Evolutionary conservation across 2,113 vertebrate species (phyloP), one percentile per base, ranked within the genome.

Genomic region (Bujurquina vittata): DNA sequence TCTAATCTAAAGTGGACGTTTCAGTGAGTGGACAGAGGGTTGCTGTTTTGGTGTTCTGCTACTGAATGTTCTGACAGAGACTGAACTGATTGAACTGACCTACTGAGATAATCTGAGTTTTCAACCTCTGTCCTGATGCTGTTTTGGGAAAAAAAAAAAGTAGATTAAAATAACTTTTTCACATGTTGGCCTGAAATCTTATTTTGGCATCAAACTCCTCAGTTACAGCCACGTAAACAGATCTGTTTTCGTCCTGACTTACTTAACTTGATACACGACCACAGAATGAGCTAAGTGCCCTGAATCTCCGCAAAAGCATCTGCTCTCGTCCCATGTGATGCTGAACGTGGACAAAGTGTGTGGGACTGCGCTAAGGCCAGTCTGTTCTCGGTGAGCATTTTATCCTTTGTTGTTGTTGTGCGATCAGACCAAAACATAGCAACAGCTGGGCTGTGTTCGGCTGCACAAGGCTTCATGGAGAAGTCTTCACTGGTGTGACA

Each of bases 341-440:
- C 76, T 22, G 82, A 85, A 82, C 7, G 35, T 62, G 75, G 72
- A 84, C 88, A 83, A 76, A 82, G 67, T 86, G 81, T 87, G 83
- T 78, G 59, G 73, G 65, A 80, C 60, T 56, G 79, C 84, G 49
- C 40, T 35, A 10, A 82, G 88, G 83, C 76, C 89, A 87, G 61
- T 49, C 61, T 80, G 86, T 89, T 88, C 90, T 75, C 75, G n/a
- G 72, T 5, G 5, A 84, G 83, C 78, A 49, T 73, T 81, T 76
- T 69, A 74, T 72, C 35, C 81, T 89, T 82, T 92, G 87, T 83
- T 91, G 93, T 94, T 94, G 89, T 94, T 86, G 88, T 87, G 90
- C 2, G 86, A 90, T 90, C 87, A 86, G 84, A 86, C 81, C 84
- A 89, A 91, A 94, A 95, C 94, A 94, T 95, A 94, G 93, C 94